Conservation (phyloP, 1,140 invertebrate genomes). For the Ceratosolen fusciceps region DNA sequence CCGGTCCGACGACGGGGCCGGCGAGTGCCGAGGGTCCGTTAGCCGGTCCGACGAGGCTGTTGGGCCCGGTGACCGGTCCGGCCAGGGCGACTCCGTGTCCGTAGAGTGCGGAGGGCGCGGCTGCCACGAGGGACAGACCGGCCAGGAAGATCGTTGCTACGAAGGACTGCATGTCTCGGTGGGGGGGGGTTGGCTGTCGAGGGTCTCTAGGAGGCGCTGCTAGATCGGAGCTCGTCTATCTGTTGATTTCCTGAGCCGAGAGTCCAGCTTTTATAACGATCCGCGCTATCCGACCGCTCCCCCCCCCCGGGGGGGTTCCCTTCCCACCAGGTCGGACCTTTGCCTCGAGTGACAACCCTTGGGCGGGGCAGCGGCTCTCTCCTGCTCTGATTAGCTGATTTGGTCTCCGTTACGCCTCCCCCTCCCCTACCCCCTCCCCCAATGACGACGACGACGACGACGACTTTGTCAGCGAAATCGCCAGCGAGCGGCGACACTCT, state of each 20-base stretch:
- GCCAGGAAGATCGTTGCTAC: conserved; percentile 59
- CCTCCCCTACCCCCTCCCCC: conserved; percentile 8
- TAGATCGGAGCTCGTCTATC: conserved; percentile 19
- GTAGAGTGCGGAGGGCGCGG: conserved; percentile 61
- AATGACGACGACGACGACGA: too few relatives aligned
- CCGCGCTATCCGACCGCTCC: neutral
- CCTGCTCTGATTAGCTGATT: conserved; percentile 11
- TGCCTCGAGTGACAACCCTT: conserved; percentile 20
- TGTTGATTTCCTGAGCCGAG: neutral
- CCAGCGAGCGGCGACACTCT: too few relatives aligned
- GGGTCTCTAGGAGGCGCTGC: neutral
- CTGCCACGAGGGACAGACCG: conserved; percentile 56
- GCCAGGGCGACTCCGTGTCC: conserved; percentile 58
- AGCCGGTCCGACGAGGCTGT: conserved; percentile 48
- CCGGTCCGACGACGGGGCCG: conserved; percentile 64
- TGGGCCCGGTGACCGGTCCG: conserved; percentile 60
- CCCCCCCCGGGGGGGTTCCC: too few relatives aligned
- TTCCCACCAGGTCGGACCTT: neutral
- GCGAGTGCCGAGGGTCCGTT: conserved; percentile 54
- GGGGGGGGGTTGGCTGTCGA: neutral
- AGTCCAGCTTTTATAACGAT: conserved; percentile 33
- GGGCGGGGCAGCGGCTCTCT: conserved; percentile 33
- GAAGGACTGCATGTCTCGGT: conserved; percentile 57
- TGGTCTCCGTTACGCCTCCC: too few relatives aligned
- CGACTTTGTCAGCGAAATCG: conserved; percentile 14